phyloP scores from a whole-genome alignment of 2,113 vertebrate genomes.

The Poeciliopsis turrubarensis region DNA sequence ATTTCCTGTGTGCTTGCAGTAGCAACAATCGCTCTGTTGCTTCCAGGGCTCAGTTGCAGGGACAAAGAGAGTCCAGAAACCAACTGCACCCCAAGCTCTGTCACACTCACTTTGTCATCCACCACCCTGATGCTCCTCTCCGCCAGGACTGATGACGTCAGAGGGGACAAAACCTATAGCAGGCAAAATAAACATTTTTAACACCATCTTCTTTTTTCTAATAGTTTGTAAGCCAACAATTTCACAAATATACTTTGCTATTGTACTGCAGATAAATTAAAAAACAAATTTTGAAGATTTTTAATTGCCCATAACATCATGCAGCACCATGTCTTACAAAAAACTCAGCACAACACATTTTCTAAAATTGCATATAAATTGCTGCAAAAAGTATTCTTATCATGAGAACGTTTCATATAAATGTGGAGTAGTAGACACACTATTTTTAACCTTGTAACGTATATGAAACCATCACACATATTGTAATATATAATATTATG shows the following conservation, averaged over 20 bases:
- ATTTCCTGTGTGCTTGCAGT: conserved; percentile 87
- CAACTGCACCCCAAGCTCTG: conserved; percentile 90
- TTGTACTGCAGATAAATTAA: not conserved
- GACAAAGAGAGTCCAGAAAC: conserved; percentile 90
- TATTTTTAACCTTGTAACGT: no score
- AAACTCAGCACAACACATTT: not conserved
- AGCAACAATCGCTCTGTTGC: conserved; percentile 85
- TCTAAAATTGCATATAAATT: not conserved
- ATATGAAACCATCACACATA: no score
- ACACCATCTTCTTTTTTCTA: not conserved
- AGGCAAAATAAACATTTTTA: not conserved
- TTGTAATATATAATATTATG: no score
- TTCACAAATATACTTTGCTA: not conserved
- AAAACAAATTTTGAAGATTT: not conserved
- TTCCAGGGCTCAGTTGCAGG: conserved; percentile 86
- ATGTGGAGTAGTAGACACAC: no score
- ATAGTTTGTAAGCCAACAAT: not conserved
- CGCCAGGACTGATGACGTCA: conserved; percentile 91
- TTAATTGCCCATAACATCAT: not conserved
- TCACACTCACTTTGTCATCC: conserved; percentile 94
- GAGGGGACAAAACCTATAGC: conserved; percentile 90
- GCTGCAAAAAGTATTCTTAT: not conserved
- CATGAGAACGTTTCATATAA: no score
- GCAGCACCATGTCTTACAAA: not conserved
- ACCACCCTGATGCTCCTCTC: conserved; percentile 91